Evolutionary conservation across 2,888 invertebrate genomes (phyloP), one percentile per base, ranked within the genome.

Genomic region (Hydrotaea diabolus): DNA sequence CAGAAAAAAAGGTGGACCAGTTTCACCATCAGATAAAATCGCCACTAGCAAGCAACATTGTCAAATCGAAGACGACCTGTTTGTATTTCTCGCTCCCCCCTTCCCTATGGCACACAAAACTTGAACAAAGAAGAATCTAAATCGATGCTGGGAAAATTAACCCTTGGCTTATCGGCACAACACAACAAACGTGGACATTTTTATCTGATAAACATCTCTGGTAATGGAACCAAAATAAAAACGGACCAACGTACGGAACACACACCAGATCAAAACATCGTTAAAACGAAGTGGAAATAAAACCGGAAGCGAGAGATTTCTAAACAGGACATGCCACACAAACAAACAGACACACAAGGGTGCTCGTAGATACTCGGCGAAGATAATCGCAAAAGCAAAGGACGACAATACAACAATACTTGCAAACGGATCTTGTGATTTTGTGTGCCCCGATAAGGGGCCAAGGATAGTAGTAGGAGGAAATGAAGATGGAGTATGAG

Each of bases 231-330:
- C 71, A 53, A 72, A 39, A 72, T 75, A 79, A 76, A 71, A 26
- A 74, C 80, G 66, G 62, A 21, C 39, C n/a, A n/a, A 62, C 31
- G 80, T 43, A 79, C 81, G 72, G 76, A 77, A 43, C 21, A 73
- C 31, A 31, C 31, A 46, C 72, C 72, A 81, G 78, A 81, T 72
- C 74, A 78, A 80, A 69, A 83, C 31, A 62, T 36, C 19, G 43
- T 26, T 31, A 43, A 75, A 57, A 55, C 43, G 5, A 62, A 59
- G 23, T 43, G 43, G 23, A 59, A 62, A 69, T 26, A 80, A 71
- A 76, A 79, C 85, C 81, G 85, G 85, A 85, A 81, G 69, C 55
- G 31, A 31, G 19, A 66, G 72, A 81, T 80, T 77, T 83, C 53
- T 0, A 66, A 83, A 64, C 72, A 73, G 64, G 26, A 71, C 77